These are phyloP conservation scores for Epizoanthus fatuus DNA, from an alignment of 92 coral and sea anemone genomes.

Conservation along the genomic window DNA sequence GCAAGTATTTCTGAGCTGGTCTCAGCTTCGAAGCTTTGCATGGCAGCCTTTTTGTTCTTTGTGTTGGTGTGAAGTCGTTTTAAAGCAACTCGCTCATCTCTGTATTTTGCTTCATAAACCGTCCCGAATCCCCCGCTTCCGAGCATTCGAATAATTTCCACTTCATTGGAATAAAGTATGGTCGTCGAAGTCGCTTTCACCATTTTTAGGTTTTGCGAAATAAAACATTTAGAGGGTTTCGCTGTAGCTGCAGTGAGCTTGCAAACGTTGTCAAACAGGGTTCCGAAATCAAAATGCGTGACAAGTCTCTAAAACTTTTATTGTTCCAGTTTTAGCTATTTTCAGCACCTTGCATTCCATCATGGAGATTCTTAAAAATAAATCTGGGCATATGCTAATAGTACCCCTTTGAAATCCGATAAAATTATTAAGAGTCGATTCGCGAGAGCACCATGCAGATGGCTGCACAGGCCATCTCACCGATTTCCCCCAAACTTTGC, in stretches of 20 bases:
- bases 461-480: too few relatives aligned
- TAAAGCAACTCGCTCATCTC: conserved; percentile 80
- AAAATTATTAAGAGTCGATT: too few relatives aligned
- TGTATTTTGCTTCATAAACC: conserved; percentile 90
- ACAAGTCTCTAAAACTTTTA: background rate
- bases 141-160: conserved; percentile 68
- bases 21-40: conserved; percentile 96
- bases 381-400: too few relatives aligned
- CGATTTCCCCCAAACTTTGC: too few relatives aligned
- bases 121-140: conserved; percentile 98
- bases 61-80: conserved; percentile 95
- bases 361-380: too few relatives aligned
- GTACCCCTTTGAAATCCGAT: too few relatives aligned
- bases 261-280: conserved; percentile 9
- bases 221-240: conserved; percentile 40
- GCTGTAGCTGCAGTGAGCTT: background rate
- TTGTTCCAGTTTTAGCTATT: background rate
- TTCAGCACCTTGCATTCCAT: background rate
- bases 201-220: conserved; percentile 27
- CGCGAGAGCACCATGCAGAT: too few relatives aligned
- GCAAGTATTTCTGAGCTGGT: conserved; percentile 84
- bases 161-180: conserved; percentile 78
- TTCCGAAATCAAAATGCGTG: background rate
- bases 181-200: conserved; percentile 55
- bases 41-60: conserved; percentile 96